Evolutionary conservation across 2,888 invertebrate species (phyloP).

Genomic region (Leucophenga maculata): DNA sequence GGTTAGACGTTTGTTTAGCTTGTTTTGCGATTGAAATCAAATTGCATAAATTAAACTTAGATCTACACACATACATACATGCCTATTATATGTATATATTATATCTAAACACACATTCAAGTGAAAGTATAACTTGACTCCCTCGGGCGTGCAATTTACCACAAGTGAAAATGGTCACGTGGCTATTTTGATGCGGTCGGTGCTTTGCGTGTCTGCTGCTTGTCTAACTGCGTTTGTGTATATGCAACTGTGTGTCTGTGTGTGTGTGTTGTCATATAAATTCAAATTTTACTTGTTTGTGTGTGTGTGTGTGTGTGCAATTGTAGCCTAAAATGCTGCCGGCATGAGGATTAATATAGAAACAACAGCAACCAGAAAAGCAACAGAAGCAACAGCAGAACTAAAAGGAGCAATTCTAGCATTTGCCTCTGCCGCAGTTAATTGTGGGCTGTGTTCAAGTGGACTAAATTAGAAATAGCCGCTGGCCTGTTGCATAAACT

Average conservation of each 20-base stretch:
- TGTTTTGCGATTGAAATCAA: not conserved
- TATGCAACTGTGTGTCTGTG: conserved; percentile 14
- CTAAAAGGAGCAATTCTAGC: conserved; percentile 22
- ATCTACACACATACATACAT: too few relatives aligned
- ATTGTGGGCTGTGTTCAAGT: conserved; percentile 7
- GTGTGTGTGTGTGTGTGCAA: conserved; percentile 50
- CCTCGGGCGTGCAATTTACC: conserved; percentile 19
- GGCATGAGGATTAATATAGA: conserved; percentile 39
- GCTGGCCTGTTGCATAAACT: conserved; percentile 27
- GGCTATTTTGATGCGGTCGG: conserved; percentile 46
- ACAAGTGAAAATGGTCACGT: conserved; percentile 53
- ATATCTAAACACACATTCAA: conserved; percentile 16
- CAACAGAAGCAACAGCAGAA: conserved; percentile 25
- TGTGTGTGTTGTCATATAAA: not conserved
- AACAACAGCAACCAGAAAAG: conserved; percentile 27
- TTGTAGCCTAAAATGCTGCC: too few relatives aligned
- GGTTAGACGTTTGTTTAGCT: too few relatives aligned
- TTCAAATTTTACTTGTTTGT: too few relatives aligned
- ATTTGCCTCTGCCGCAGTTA: conserved; percentile 6
- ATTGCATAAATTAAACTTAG: conserved; percentile 17
- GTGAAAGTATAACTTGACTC: conserved; percentile 31
- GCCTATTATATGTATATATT: not conserved
- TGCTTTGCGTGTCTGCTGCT: conserved; percentile 41
- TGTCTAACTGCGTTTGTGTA: not conserved
- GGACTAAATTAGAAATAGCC: conserved; percentile 24